Evolutionary conservation across 2,888 invertebrate genomes (phyloP), one percentile per base, ranked within the genome.

Genomic region (Ichneumon xanthorius): DNA sequence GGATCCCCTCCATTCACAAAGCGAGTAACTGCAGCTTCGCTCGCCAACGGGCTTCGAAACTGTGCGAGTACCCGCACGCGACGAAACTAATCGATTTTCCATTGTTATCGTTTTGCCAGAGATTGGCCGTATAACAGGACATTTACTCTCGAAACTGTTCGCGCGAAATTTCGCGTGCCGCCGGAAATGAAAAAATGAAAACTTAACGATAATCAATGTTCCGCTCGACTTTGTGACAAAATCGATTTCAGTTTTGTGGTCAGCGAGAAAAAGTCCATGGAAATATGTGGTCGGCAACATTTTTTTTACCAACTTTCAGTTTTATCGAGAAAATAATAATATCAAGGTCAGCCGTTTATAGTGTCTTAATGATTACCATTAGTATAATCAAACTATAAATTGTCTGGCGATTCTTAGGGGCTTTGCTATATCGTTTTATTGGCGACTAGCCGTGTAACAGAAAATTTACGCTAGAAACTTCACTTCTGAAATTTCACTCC

Each of bases 1-100:
- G 77, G 2, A 40, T 67, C 50, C 30, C 14, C 67, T 40, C 40
- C 11, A n/a, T 67, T 63, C 61, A 30, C 61, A 30, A 63, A 6
- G 61, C 26, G 26, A 16, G 30, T n/a, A 63, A 63, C 22, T 33
- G 33, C 16, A 33, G 33, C n/a, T 16, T 30, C 2, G 33, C 33
- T 33, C 26, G 26, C 11, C 30, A 14, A 16, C 26, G 26, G 30
- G 1, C 61, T 4, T 61, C 61, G 14, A 30, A 16, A 61, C 22
- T 26, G 16, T 9, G n/a, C 6, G 61, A 63, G 30, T 63, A 63
- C 16, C 16, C 33, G 33, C 30, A 16, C 33, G 14, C 30, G n/a
- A 30, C 61, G 61, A 33, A 26, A 58, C 14, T 6, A 63, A 30
- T 16, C 53, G 19, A 53, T 30, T 63, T 63, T n/a, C 26, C 14